Percentiles rank a stretch among this genome's conserved stretches.
Evolutionary conservation across 2,797 vertebrate species (phyloP).

Genomic region (Lacerta viridis): DNA sequence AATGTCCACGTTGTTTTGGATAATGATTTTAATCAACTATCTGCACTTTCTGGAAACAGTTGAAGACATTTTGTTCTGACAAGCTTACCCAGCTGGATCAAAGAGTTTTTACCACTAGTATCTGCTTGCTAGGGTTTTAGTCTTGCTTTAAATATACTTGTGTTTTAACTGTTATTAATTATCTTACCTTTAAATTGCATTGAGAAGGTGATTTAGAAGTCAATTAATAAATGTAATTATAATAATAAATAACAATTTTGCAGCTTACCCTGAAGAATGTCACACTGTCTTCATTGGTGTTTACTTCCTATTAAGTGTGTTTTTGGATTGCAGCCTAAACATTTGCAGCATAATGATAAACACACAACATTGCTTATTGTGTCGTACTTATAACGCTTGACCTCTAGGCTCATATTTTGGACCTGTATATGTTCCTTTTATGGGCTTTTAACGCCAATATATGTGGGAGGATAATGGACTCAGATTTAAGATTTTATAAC

Average conservation of each 20-base stretch:
- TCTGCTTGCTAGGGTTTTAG: too few species aligned
- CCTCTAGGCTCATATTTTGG: not conserved
- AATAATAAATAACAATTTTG: not conserved
- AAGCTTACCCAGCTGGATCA: too few species aligned
- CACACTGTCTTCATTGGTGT: not conserved
- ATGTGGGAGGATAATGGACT: not conserved
- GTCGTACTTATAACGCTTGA: not conserved
- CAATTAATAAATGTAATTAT: too few species aligned
- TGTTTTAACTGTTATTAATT: too few species aligned
- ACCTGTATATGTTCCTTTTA: not conserved
- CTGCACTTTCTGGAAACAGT: too few species aligned
- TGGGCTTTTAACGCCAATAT: not conserved
- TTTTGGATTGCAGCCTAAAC: too few species aligned
- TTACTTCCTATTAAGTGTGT: too few species aligned
- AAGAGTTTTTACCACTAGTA: too few species aligned
- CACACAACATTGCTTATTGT: not conserved
- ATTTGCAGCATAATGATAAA: not conserved
- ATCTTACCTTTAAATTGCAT: too few species aligned
- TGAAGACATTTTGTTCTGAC: too few species aligned
- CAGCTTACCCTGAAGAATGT: not conserved
- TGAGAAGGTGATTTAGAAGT: too few species aligned
- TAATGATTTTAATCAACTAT: not conserved
- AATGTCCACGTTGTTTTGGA: not conserved
- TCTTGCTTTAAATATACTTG: too few species aligned
- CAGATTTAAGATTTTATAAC: not conserved